A percentile compares a stretch with the other conserved stretches of the same genome.
These are phyloP conservation scores for Sphecodes monilicornis DNA, from an alignment of 2,888 invertebrate genomes.

Conservation along the genomic window DNA sequence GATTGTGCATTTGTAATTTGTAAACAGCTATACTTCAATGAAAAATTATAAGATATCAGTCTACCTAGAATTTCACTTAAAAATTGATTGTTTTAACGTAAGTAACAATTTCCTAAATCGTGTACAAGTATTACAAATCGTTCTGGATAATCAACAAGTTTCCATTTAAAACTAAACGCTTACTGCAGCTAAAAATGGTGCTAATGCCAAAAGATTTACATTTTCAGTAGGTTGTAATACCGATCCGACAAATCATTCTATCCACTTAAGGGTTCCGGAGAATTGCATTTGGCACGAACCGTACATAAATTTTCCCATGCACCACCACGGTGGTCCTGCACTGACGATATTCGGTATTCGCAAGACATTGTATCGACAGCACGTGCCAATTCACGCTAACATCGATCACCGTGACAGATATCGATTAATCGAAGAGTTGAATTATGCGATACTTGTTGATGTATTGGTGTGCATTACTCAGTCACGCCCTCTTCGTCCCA, in stretches of 20 bases:
- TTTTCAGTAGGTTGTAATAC: neutral
- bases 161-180: neutral
- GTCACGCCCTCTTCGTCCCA: constrained; percentile 68
- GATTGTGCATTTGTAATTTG: too few species aligned
- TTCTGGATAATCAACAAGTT: neutral
- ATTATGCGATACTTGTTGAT: constrained; percentile 59
- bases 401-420: constrained; percentile 57
- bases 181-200: neutral
- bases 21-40: too few species aligned
- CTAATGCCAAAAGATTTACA: neutral
- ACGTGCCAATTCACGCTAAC: constrained; percentile 65
- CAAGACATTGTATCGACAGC: constrained; percentile 50
- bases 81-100: neutral
- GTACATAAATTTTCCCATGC: constrained; percentile 20
- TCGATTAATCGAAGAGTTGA: constrained; percentile 68
- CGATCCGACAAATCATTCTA: neutral
- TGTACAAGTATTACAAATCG: neutral
- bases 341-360: constrained; percentile 45
- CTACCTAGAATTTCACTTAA: too few species aligned
- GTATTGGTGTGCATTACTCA: constrained; percentile 50
- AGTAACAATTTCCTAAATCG: neutral
- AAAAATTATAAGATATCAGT: too few species aligned
- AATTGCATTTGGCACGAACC: constrained; percentile 19
- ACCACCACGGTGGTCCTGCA: constrained; percentile 19
- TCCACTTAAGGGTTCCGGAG: neutral